Percentiles rank a stretch among this genome's conserved stretches.
These are phyloP conservation scores for Odiellus spinosus DNA, from an alignment of 2,888 invertebrate genomes.

Conservation along the genomic window DNA sequence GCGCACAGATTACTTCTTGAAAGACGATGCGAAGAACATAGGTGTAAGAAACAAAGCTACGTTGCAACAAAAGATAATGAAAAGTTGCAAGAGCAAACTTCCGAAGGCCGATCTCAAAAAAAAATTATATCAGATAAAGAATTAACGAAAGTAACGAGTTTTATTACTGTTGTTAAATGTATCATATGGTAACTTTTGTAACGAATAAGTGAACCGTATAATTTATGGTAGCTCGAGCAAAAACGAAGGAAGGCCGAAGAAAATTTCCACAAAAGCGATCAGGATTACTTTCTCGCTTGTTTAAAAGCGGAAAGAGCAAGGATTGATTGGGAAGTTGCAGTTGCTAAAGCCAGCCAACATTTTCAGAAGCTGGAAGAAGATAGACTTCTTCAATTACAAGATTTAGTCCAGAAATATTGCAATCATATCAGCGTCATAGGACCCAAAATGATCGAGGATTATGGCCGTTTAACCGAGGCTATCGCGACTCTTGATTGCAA, in stretches of 20 bases:
- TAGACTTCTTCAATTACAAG: conserved; percentile 62
- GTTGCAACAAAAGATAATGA: conserved; percentile 76
- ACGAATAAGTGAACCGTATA: conserved; percentile 59
- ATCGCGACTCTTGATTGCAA: not conserved
- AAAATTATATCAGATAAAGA: conserved; percentile 6
- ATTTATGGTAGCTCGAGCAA: conserved; percentile 49
- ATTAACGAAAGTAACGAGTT: conserved; percentile 1
- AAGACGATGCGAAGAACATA: conserved; percentile 69
- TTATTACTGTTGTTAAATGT: not conserved
- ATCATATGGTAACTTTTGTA: conserved; percentile 49
- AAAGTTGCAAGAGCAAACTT: conserved; percentile 54
- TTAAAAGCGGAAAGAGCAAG: conserved; percentile 76
- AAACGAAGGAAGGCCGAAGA: conserved; percentile 81
- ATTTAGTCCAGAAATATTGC: conserved; percentile 39
- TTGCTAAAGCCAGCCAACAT: conserved; percentile 66
- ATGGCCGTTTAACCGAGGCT: not conserved
- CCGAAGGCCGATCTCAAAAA: conserved; percentile 15
- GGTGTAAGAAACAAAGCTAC: conserved; percentile 77
- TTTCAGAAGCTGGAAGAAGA: conserved; percentile 81
- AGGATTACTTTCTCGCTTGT: conserved; percentile 81
- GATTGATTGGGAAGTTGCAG: conserved; percentile 80
- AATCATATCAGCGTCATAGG: conserved; percentile 36
- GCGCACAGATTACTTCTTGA: conserved; percentile 62
- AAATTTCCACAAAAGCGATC: conserved; percentile 74
- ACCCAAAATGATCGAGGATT: conserved; percentile 40